Base-by-base conservation (phyloP, 2,888 invertebrate genomes). In the Shargacucullia verbasci region DNA sequence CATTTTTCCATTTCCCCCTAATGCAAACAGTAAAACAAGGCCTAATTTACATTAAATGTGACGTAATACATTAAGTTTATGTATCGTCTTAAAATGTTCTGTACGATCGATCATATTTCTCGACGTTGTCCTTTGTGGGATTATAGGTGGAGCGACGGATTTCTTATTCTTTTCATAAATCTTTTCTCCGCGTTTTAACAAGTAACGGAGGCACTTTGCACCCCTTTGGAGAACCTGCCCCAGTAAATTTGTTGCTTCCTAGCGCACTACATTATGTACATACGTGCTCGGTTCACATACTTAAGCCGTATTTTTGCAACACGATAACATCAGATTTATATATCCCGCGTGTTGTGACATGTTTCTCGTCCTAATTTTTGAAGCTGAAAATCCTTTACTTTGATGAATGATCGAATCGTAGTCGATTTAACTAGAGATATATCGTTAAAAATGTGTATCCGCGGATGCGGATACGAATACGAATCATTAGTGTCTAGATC, bases 151-250 rank as follows among this genome's bases (percentile, higher is more conserved):
- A 53, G 56, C 48, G 59, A 46, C 13, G 67, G 62, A 73, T 66
- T 63, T 67, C 48, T 66, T 64, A 60, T 68, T 69, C 66, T 68
- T 70, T 68, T 75, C 61, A 70, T 75, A 75, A 75, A 75, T 75
- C 65, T 70, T 66, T 73, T 63, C 56, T 54, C 20, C 53, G 70
- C 59, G 61, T 59, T 59, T 61, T 72, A 73, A 75, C 70, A 72
- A 64, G 75, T 64, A 70, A 63, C 67, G 70, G 75, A 63, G 70
- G 70, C 59, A 75, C 70, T 74, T 72, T 69, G 60, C 62, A 60
- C 53, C 56, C 59, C 66, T 75, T 68, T 67, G 38, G 57, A 66
- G 59, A 59, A 67, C 41, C 60, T 70, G 65, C 38, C 49, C 49
- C 53, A 59, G 64, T 65, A 62, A 75, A 75, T 72, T 65, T 75